Conservation (phyloP, 1,140 invertebrate species). For the honey bee (Apis mellifera) region Amel_HAv3.1 CM009938.2:1488501-1489000, state of each 20-base stretch:
- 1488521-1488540: slow-evolving; percentile 9
- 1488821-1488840: too few species aligned
- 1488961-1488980: too few species aligned
- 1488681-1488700: not conserved
- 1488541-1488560: slow-evolving; percentile 11
- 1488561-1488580: slow-evolving; percentile 14
- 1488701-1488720: not conserved
- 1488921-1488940: too few species aligned
- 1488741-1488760: not conserved
- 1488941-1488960: too few species aligned
- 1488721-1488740: not conserved
- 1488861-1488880: too few species aligned
- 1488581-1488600: slow-evolving; percentile 42
- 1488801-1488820: too few species aligned
- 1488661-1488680: slow-evolving; percentile 19
- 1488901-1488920: too few species aligned
- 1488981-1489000: too few species aligned
- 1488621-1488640: slow-evolving; percentile 51
- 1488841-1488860: too few species aligned
- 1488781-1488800: not conserved
- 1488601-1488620: slow-evolving; percentile 39
- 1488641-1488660: slow-evolving; percentile 59
- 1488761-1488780: not conserved
- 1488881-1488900: too few species aligned
- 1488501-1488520: not conserved